Percentiles rank a stretch among this genome's conserved stretches.
phyloP scores from a whole-genome alignment of 2,113 vertebrate genomes.

The Bubalus kerabau region DNA sequence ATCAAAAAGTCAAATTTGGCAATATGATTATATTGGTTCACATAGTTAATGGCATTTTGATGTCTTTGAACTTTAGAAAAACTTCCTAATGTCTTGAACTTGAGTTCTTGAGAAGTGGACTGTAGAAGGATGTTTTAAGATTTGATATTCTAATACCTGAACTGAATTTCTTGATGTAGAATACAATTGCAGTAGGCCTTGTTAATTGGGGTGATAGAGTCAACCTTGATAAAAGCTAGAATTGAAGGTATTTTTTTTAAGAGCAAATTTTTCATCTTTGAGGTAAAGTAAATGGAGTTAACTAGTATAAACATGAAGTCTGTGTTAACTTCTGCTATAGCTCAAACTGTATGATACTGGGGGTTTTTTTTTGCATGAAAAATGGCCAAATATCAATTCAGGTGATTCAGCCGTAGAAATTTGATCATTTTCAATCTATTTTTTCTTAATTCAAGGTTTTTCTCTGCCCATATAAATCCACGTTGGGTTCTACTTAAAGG shows the following conservation, averaged over 20 bases:
- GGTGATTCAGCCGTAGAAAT: not conserved
- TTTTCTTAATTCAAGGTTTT: not conserved
- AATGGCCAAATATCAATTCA: not conserved
- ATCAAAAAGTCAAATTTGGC: not conserved
- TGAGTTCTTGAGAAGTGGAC: not conserved
- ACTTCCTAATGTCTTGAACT: slow-evolving; percentile 3
- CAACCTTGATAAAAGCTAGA: not conserved
- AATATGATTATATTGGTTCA: not conserved
- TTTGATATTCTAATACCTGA: not conserved
- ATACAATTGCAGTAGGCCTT: not conserved
- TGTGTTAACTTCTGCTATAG: not conserved
- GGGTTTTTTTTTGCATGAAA: not conserved
- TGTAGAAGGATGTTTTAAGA: not conserved
- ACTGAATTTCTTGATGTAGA: slow-evolving; percentile 24
- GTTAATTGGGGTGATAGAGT: not conserved
- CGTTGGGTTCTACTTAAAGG: not conserved
- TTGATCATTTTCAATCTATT: not conserved
- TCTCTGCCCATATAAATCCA: not conserved
- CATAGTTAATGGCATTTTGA: not conserved
- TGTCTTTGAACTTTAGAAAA: not conserved
- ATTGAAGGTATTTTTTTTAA: slow-evolving; percentile 8
- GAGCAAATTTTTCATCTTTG: slow-evolving; percentile 12
- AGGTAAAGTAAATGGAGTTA: not conserved
- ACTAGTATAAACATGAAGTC: not conserved
- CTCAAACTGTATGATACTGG: not conserved